Percentiles rank a stretch among this genome's conserved stretches.
phyloP scores from a whole-genome alignment of 2,113 vertebrate genomes.

The Brevimyrus niger region DNA sequence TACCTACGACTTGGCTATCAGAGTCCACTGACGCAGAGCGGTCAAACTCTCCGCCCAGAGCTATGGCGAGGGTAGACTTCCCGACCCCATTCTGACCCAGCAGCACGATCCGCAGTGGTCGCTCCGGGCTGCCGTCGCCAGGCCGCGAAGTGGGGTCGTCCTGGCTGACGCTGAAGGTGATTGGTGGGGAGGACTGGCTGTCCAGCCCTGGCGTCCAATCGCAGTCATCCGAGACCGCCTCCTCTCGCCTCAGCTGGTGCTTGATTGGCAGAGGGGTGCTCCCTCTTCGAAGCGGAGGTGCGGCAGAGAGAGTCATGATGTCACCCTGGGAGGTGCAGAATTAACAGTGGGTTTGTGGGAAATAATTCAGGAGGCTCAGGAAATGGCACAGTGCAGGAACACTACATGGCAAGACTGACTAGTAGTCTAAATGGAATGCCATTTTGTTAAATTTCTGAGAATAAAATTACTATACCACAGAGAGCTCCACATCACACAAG shows the following conservation, averaged over 20 bases:
- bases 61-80: slow-evolving; percentile 72
- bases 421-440: neutral
- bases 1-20: slow-evolving; percentile 38
- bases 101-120: slow-evolving; percentile 60
- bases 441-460: neutral
- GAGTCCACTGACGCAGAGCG: slow-evolving; percentile 47
- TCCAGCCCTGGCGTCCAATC: slow-evolving; percentile 65
- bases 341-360: slow-evolving; percentile 24
- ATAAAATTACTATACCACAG: neutral
- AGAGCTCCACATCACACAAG: neutral
- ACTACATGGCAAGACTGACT: neutral
- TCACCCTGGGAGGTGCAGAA: slow-evolving; percentile 39
- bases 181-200: slow-evolving; percentile 46
- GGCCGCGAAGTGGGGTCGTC: slow-evolving; percentile 47
- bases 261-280: slow-evolving; percentile 80
- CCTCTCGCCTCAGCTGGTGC: slow-evolving; percentile 71
- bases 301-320: slow-evolving; percentile 58
- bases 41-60: slow-evolving; percentile 62
- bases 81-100: slow-evolving; percentile 80
- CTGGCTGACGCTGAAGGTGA: slow-evolving; percentile 60
- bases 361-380: slow-evolving; percentile 35
- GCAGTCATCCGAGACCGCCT: slow-evolving; percentile 71
- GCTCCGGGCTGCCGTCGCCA: slow-evolving; percentile 44
- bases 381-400: neutral
- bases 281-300: slow-evolving; percentile 64